Evolutionary conservation across 2,113 vertebrate genomes (phyloP), one percentile per base, ranked within the genome.

Genomic region (Ochotona princeps): DNA sequence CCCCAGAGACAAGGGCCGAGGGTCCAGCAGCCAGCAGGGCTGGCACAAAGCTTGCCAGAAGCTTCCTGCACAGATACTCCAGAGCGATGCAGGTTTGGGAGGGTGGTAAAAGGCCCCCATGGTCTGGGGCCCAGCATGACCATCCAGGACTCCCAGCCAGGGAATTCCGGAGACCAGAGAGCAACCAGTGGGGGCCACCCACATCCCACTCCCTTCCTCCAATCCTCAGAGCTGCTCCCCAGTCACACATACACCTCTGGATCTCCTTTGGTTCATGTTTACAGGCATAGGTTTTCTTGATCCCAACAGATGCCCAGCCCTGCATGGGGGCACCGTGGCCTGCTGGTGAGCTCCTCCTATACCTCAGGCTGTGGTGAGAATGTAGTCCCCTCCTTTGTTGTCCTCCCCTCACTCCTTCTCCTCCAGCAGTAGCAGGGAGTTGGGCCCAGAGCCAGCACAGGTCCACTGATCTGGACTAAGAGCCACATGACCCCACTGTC

Each of bases 111-210:
- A 78, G 91, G 94, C 66, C 86, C 92, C 84, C 0, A 0, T 78
- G 0, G 74, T 96, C 90, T 86, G 78, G 12, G 91, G 95, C 91
- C 96, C 72, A 60, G 97, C 95, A 92, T 14, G 57, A 95, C 94
- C 93, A 94, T 74, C 81, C 44, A 1, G 93, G 85, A 70, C 74
- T 66, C 44, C 83, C 10, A 30, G 66, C 83, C 83, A 66, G 85
- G 90, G 84, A 57, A 70, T 87, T 35, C 61, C 49, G 79, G 88
- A 93, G 87, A 94, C 79, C 70, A n/a, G 78, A 93, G 65, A 86
- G 60, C 69, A 81, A 54, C 38, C 74, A 76, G 2, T 2, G 30
- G 91, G 76, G 81, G 23, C 73, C 73, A 6, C 28, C 35, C 35
- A 35, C 2, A 4, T 28, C 10, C 88, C 80, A 28, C 18, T 23